phyloP scores from a whole-genome alignment of 2,113 vertebrate species.

The Phycodurus eques region DNA sequence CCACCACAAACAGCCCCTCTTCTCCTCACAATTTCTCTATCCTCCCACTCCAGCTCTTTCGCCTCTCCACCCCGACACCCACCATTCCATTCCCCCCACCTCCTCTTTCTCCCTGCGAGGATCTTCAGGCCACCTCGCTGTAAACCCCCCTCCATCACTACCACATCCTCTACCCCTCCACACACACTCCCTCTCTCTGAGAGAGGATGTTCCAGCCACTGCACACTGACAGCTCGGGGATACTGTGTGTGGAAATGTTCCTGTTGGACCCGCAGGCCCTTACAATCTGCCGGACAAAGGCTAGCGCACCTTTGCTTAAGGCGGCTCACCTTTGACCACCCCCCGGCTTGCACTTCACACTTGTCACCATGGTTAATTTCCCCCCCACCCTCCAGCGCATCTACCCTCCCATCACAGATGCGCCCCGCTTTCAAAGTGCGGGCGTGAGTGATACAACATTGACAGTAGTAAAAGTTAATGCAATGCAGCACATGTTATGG shows the following conservation, averaged over 20 bases:
- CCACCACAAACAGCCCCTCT: background rate
- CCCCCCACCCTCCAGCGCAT: slow-evolving; percentile 34
- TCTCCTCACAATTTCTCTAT: slow-evolving; percentile 61
- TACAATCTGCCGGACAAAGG: slow-evolving; percentile 77
- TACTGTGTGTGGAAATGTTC: slow-evolving; percentile 79
- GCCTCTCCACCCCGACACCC: slow-evolving; percentile 48
- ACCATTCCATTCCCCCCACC: slow-evolving; percentile 32
- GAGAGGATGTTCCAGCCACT: slow-evolving; percentile 77
- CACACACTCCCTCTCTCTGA: slow-evolving; percentile 57
- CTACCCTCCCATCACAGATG: slow-evolving; percentile 36
- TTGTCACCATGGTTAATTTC: slow-evolving; percentile 71
- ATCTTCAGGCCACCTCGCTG: slow-evolving; percentile 66
- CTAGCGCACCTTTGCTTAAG: slow-evolving; percentile 76
- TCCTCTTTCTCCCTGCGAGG: slow-evolving; percentile 59
- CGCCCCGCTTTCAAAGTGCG: slow-evolving; percentile 46
- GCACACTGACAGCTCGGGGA: slow-evolving; percentile 77
- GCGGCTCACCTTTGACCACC: slow-evolving; percentile 72
- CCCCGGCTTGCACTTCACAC: slow-evolving; percentile 64
- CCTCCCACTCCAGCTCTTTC: slow-evolving; percentile 71
- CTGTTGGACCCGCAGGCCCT: slow-evolving; percentile 75
- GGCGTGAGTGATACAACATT: slow-evolving; percentile 60
- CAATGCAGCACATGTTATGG: slow-evolving; percentile 70
- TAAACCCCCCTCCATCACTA: slow-evolving; percentile 8
- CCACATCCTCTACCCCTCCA: slow-evolving; percentile 38
- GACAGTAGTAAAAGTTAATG: slow-evolving; percentile 72